phyloP scores from a whole-genome alignment of 2,113 vertebrate genomes.

The Falco punctatus region DNA sequence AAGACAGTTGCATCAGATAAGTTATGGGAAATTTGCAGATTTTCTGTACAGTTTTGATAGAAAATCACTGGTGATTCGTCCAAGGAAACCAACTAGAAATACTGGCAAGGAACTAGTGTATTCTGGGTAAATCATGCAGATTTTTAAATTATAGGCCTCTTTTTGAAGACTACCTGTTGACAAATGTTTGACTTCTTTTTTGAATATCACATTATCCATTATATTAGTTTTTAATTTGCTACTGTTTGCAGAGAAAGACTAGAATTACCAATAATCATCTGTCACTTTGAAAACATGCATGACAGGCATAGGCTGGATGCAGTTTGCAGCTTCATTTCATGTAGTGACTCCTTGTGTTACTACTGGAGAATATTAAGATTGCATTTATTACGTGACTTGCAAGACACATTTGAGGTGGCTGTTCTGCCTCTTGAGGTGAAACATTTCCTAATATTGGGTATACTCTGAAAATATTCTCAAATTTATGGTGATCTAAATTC shows the following conservation, averaged over 20 bases:
- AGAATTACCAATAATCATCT: background rate
- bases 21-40: background rate
- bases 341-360: background rate
- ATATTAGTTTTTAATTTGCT: background rate
- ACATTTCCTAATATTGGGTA: background rate
- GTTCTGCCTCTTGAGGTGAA: background rate
- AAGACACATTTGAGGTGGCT: background rate
- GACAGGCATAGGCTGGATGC: background rate
- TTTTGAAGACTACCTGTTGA: background rate
- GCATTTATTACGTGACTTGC: background rate
- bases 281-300: background rate
- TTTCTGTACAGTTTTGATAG: background rate
- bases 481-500: background rate
- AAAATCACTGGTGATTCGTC: background rate
- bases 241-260: background rate
- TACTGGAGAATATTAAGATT: background rate
- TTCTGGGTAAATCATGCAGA: background rate
- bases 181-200: background rate
- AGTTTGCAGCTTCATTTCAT: background rate
- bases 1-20: background rate
- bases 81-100: background rate
- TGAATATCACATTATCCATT: background rate
- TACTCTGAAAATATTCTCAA: background rate
- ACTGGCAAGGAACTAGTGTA: background rate
- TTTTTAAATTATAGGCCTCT: background rate